These are phyloP conservation scores for Pardalotus punctatus DNA, from an alignment of 2,113 vertebrate species.

Conservation along the genomic window DNA sequence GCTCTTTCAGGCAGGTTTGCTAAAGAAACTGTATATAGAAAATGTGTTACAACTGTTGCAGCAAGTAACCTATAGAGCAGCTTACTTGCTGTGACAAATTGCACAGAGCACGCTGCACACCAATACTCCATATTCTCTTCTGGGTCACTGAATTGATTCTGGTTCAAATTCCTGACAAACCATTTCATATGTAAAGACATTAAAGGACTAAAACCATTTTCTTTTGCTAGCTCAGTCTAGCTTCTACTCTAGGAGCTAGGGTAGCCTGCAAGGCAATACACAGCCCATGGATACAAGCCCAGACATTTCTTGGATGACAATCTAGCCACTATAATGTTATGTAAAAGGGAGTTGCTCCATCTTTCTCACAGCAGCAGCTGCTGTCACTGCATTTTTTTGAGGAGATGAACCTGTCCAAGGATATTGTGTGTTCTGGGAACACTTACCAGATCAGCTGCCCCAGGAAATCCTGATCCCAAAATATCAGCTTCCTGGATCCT, in stretches of 20 bases:
- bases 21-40: background rate
- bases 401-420: background rate
- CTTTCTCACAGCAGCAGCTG: background rate
- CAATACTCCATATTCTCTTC: background rate
- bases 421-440: background rate
- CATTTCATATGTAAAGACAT: background rate
- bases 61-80: background rate
- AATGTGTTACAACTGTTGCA: background rate
- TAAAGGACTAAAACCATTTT: background rate
- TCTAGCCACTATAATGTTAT: background rate
- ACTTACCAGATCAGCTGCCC: background rate
- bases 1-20: background rate
- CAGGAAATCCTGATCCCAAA: background rate
- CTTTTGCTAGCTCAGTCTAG: background rate
- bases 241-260: background rate
- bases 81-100: background rate
- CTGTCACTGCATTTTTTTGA: background rate
- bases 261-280: background rate
- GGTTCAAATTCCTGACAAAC: slow-evolving; percentile 12
- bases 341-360: background rate
- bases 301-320: background rate
- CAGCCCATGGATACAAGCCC: background rate
- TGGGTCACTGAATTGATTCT: slow-evolving; percentile 27
- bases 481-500: background rate
- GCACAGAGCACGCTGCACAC: background rate